Base-by-base conservation (phyloP, 2,113 vertebrate genomes). In the Odocoileus hemionus region DNA sequence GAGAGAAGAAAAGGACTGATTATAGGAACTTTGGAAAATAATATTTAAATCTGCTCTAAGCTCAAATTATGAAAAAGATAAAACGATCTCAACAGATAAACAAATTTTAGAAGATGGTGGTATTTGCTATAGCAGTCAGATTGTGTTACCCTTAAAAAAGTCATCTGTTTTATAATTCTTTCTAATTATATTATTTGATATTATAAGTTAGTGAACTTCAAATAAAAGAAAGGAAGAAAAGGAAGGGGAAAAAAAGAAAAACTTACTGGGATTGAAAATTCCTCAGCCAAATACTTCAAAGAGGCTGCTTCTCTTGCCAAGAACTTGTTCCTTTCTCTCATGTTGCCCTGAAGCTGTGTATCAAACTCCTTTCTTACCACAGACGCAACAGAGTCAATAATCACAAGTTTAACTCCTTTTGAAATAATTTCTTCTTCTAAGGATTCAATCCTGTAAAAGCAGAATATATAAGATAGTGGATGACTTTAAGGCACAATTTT, bases 311-410 rank as follows among this genome's bases (percentile, higher is more conserved):
- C 99, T 95, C 97, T 98, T 78, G 98, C 98, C 97, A 99, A 99
- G 91, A 99, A 98, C 76, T 99, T 99, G 98, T 98, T 99, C 92
- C 99, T 99, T 97, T 99, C 98, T 61, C 94, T 96, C 36, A 99
- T 91, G 97, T 99, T 99, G 89, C 99, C 99, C 64, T 99, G 99
- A 91, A 99, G 98, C n/a, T 99, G 98, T 39, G 98, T 98, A 97
- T 99, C 99, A 97, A 99, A 99, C 97, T 99, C 99, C 89, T 99
- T 99, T 98, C 99, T 98, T 80, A 99, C 99, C 93, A 99, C 99
- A 86, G 99, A 99, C 89, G 99, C 99, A 96, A 99, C 91, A 26
- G 99, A 99, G 86, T 99, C 99, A 97, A 99, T 97, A 96, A 99
- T 97, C 91, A 99, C 80, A 67, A 99, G 98, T 67, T 99, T 99